Base-by-base conservation (phyloP, 2,888 invertebrate species). In the Gortyna flavago region DNA sequence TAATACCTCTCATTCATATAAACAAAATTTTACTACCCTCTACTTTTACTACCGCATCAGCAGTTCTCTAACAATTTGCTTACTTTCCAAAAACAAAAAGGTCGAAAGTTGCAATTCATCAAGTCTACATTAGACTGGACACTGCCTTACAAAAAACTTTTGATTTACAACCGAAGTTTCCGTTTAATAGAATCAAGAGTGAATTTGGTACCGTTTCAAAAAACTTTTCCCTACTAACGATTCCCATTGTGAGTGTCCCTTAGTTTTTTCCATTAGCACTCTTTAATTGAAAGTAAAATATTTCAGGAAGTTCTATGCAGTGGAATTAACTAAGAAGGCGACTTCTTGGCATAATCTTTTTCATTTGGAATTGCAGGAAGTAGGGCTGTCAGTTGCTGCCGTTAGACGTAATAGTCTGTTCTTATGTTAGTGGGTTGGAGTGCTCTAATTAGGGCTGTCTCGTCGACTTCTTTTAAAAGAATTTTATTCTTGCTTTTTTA, bases 181-280 rank as follows among this genome's bases (percentile, higher is more conserved):
- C 87, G 87, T 90, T 90, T 91, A 91, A 92, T 92, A 91, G 90
- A 93, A 93, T 93, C 91, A 92, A 92, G 91, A 92, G 92, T 91
- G 89, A 93, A 93, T 93, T 93, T 93, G 91, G 92, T 93, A 87
- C 84, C 89, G 91, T 90, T 93, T 93, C 91, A 91, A 90, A 91
- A 92, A 93, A 90, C 88, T 91, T 91, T 90, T 79, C 73, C 83
- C 77, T 77, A 89, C 92, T 93, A 94, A 94, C 92, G 93, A 94
- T 77, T 90, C 72, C 89, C 90, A 92, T 93, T 93, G 93, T 93
- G 89, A 84, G 64, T 83, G 87, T 88, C 87, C 89, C 89, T 87
- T 92, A 90, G 90, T 91, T 92, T 92, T 90, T 92, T 91, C 90
- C 92, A 93, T 93, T 93, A 92, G 89, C 88, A 91, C 90, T 89